Evolutionary conservation across 2,888 invertebrate genomes (phyloP), one percentile per base, ranked within the genome.

Genomic region (Torymus auratus): DNA sequence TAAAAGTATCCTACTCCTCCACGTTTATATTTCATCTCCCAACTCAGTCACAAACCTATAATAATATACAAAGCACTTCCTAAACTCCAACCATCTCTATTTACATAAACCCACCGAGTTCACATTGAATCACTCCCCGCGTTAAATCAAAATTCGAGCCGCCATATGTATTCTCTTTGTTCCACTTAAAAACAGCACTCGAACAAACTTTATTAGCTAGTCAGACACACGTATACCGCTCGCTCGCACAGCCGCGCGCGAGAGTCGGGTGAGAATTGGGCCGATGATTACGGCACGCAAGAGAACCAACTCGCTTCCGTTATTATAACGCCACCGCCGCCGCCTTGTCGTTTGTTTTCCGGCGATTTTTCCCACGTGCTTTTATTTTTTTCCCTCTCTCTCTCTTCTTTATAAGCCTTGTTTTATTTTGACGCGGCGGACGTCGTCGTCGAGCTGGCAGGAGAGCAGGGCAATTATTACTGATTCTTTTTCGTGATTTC

Each of bases 261-360:
- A 13, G 20, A 50, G 64, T 67, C 61, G 56, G 67, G 72, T 82
- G 84, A 84, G 84, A 83, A 84, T 84, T 74, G 78, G 79, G 78
- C 78, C 77, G 81, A 83, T 83, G 80, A 82, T 83, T 84, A 82
- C 79, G 69, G 75, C 83, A 84, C 81, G 77, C 80, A 78, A 78
- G 80, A 7, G 41, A 41, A 10, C 5, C 7, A 7, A n/a, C 71
- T 69, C 73, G 64, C 73, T 83, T 83, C 81, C 83, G 83, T 74
- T 81, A 62, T 72, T 73, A 73, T 61, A 56, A 69, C 55, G 15
- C 17, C 53, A 23, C 7, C 23, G 17, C 13, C 28, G 28, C 56
- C 55, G 12, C 55, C 65, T 74, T 67, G 67, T 78, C 79, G 58
- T 79, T 80, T 65, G 75, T 76, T 76, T 80, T 65, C 65, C 80